These are phyloP conservation scores for Apis florea DNA, from an alignment of 1,140 invertebrate species.

Conservation along the genomic window DNA sequence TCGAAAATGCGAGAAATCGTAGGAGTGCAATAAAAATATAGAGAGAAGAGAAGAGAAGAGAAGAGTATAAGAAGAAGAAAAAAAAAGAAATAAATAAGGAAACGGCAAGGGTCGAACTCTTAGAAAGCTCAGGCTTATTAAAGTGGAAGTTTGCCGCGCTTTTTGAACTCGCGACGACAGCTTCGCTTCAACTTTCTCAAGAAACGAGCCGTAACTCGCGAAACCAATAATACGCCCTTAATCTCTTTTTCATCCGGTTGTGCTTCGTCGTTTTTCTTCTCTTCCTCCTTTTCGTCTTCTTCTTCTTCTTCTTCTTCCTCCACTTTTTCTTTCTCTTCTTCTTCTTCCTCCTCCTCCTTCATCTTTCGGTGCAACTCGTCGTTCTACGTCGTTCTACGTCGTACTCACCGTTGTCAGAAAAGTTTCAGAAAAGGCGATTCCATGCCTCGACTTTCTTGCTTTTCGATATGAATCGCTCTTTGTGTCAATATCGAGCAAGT, in stretches of 20 bases:
- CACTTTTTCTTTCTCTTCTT: too few relatives aligned
- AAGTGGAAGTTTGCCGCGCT: slow-evolving; percentile 67
- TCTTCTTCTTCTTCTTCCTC: too few relatives aligned
- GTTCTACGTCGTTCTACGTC: not conserved
- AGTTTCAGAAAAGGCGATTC: not conserved
- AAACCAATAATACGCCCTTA: slow-evolving; percentile 52
- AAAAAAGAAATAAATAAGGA: slow-evolving; percentile 39
- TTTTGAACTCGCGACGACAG: slow-evolving; percentile 60
- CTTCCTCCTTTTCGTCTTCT: not conserved
- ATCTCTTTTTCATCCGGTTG: slow-evolving; percentile 21
- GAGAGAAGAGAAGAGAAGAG: not conserved
- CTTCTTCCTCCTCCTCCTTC: too few relatives aligned
- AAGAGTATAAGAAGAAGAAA: not conserved
- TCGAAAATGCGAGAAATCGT: slow-evolving; percentile 12
- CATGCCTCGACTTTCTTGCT: too few relatives aligned
- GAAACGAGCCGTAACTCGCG: slow-evolving; percentile 48
- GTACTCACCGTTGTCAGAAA: not conserved
- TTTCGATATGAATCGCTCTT: too few relatives aligned
- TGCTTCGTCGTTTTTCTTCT: not conserved
- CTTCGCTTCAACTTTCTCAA: slow-evolving; percentile 40
- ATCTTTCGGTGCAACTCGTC: too few relatives aligned
- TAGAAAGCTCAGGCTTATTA: slow-evolving; percentile 69
- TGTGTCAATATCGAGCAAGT: too few relatives aligned
- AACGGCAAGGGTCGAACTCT: slow-evolving; percentile 41
- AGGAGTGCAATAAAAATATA: slow-evolving; percentile 21